Base-by-base conservation (phyloP, 1,140 invertebrate genomes). In the Atta cephalotes region DNA sequence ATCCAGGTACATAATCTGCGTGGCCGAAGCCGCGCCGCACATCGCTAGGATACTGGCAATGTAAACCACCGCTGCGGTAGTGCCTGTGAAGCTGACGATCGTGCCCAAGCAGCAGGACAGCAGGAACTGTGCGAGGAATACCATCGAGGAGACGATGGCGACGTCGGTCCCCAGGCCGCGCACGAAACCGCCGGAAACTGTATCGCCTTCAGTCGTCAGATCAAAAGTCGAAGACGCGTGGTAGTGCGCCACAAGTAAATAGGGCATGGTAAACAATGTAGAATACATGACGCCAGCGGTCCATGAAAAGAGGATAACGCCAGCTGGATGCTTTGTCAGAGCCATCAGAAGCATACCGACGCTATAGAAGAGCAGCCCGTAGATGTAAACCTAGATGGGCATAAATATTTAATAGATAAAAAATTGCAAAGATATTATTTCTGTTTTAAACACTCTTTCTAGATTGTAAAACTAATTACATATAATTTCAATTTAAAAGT, bases 231-330 rank as follows among this genome's bases (percentile, higher is more conserved):
- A 97, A 53, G 97, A 97, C 14, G 98, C 97, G 93, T 99, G 99
- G 93, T 99, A 99, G 93, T 99, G 97, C 2, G 99, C 98, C 12
- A 99, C 97, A 25, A 99, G 95, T 16, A 99, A 95, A 93, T 99
- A 99, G 1, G 99, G 99, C 98, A 99, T 99, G 2, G 98, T 99
- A 94, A 99, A 99, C 14, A 99, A 95, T 0, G 99, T 99, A 0
- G 98, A 98, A 94, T 99, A 99, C 98, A 99, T 99, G 39, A 99
- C 97, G 0, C 99, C 99, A 3, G 98, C 98, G 0, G 98, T 97
- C 96, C 97, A 98, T 58, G 98, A 98, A 91, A 98, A 98, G 7
- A 98, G 90, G 60, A 99, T 97, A 0, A 98, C 98, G n/a, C 97
- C 97, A 28, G 96, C 95, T 84, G 96, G 97, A 86, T 97, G 97